Conservation (phyloP, 2,888 invertebrate genomes). For the Serrognathus titanus region DNA sequence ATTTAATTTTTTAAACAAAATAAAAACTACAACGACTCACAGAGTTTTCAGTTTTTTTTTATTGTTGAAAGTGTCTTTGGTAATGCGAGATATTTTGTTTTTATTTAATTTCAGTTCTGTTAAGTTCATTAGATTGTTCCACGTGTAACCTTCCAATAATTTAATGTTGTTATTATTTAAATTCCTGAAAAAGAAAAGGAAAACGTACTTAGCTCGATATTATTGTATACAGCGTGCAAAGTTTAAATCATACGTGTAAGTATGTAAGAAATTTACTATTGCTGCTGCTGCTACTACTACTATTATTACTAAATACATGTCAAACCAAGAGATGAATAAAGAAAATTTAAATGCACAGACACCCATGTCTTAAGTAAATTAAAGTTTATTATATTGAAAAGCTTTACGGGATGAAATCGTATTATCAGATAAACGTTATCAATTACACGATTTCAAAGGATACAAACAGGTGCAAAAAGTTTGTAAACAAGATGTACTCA, state of each 20-base stretch:
- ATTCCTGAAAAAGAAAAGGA: slow-evolving; percentile 52
- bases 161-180: slow-evolving; percentile 72
- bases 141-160: slow-evolving; percentile 65
- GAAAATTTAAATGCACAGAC: no score
- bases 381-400: no score
- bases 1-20: slow-evolving; percentile 13
- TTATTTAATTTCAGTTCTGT: slow-evolving; percentile 75
- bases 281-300: no score
- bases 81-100: slow-evolving; percentile 67
- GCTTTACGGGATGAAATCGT: no score
- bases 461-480: slow-evolving; percentile 29
- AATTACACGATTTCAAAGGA: slow-evolving; percentile 18
- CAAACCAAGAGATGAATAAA: no score
- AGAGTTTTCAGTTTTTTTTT: slow-evolving; percentile 67
- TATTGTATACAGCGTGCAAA: not conserved
- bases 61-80: slow-evolving; percentile 71
- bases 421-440: slow-evolving; percentile 8
- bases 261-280: no score
- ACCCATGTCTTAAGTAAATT: no score
- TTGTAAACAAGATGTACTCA: slow-evolving; percentile 52
- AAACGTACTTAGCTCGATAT: not conserved
- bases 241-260: not conserved
- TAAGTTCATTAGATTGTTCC: slow-evolving; percentile 69
- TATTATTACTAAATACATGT: no score
- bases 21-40: slow-evolving; percentile 50